Evolutionary conservation across 2,113 vertebrate genomes (phyloP).

Genomic region (Callipepla squamata): DNA sequence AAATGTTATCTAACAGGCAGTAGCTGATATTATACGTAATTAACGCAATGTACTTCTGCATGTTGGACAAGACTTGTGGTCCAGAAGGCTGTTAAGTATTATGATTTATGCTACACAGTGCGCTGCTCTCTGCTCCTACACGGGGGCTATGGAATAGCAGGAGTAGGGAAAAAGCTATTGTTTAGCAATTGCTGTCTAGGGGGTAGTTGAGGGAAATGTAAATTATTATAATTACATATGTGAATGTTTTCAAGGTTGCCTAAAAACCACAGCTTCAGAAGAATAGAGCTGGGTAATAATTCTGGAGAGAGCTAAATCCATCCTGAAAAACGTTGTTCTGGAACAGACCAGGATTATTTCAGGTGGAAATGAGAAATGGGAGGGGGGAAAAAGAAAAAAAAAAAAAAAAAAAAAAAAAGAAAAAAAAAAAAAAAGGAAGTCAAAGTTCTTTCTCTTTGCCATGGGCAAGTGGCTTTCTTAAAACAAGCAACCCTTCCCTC

Average conservation of each 20-base stretch:
- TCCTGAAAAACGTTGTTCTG: neutral
- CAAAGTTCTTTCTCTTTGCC: neutral
- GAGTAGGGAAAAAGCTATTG: neutral
- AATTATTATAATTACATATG: constrained; percentile 10
- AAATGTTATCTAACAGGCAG: neutral
- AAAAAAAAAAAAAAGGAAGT: accelerated
- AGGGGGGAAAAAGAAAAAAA: too few species aligned
- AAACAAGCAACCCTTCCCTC: neutral
- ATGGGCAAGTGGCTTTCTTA: neutral
- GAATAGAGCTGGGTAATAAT: neutral
- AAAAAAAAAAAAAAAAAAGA: too few species aligned
- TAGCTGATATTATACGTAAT: neutral
- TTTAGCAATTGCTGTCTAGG: neutral
- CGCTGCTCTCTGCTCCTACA: neutral
- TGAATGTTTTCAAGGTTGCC: neutral
- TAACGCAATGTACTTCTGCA: neutral
- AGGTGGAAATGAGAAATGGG: neutral
- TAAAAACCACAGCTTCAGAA: neutral
- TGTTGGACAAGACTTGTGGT: neutral
- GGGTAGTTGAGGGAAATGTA: neutral
- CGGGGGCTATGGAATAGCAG: neutral
- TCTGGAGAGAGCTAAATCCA: neutral
- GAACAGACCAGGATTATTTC: neutral
- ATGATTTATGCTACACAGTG: neutral
- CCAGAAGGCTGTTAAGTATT: neutral